phyloP scores from a whole-genome alignment of 2,888 invertebrate genomes.

The Acanthococcus lagerstroemiae region DNA sequence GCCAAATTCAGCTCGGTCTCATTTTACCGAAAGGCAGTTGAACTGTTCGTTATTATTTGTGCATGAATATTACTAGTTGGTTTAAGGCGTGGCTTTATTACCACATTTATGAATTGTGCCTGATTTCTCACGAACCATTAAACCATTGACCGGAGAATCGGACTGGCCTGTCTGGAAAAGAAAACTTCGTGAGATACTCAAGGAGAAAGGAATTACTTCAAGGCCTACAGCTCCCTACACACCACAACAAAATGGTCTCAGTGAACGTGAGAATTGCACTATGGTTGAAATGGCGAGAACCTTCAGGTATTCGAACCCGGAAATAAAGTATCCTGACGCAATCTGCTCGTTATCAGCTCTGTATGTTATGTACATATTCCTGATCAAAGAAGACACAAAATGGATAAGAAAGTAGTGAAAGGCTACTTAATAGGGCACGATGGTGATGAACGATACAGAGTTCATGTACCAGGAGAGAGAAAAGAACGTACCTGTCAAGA shows the following conservation, averaged over 20 bases:
- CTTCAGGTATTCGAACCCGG: conserved; percentile 33
- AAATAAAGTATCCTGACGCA: conserved; percentile 29
- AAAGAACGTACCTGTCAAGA: neutral
- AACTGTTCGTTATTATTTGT: too few species aligned
- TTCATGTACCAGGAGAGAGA: neutral
- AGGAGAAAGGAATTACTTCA: conserved; percentile 30
- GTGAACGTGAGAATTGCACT: conserved; percentile 34
- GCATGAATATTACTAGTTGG: too few species aligned
- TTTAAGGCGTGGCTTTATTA: too few species aligned
- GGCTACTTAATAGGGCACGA: conserved; percentile 1
- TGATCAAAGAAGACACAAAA: conserved; percentile 8
- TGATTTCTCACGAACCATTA: too few species aligned
- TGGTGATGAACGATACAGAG: neutral
- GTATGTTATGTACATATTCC: conserved; percentile 10
- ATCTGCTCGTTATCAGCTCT: conserved; percentile 24
- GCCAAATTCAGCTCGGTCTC: too few species aligned
- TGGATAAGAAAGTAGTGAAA: conserved; percentile 16
- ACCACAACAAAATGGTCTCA: conserved; percentile 33
- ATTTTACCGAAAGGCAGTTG: too few species aligned
- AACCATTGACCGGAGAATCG: too few species aligned
- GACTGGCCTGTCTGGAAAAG: too few species aligned
- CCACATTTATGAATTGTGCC: too few species aligned
- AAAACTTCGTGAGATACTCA: conserved; percentile 35
- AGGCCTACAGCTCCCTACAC: conserved; percentile 33
- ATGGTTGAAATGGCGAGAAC: conserved; percentile 35